Base-by-base conservation (phyloP, 2,113 vertebrate genomes). In the Hemiscyllium ocellatum region DNA sequence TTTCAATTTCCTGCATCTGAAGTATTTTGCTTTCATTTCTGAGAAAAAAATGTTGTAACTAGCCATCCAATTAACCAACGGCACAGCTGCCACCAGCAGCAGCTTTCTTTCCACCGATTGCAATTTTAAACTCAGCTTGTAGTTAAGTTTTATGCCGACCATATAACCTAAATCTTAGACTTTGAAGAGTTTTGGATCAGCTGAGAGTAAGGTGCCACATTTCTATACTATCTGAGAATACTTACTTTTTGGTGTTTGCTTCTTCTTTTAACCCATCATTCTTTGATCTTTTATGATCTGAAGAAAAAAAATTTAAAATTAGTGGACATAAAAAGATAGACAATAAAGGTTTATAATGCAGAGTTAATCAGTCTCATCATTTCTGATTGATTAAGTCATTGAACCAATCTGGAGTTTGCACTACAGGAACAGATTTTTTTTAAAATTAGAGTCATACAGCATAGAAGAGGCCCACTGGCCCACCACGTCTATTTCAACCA, bases 191-290 rank as follows among this genome's bases (percentile, higher is more conserved):
- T 90, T 17, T 17, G 6, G 4, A 65, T 6, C 56, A 65, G 89
- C 13, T 91, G 33, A 66, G 17, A 33, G 1, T 61, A 65, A 33
- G 86, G 26, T 61, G 86, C 50, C 26, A 24, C 24, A 29, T 33
- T 20, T 89, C 29, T 33, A 0, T 22, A 37, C 37, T 61, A 93
- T 37, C 37, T 22, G 2, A 26, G 29, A 47, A 50, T 22, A 95
- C 94, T 95, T 72, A 95, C 94, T 29, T 95, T 95, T 95, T 72
- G 47, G 47, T 52, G 12, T 19, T 52, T 72, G 47, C 26, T 52
- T 95, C 94, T 33, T 72, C 66, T 42, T 95, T 95, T 94, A 94
- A 70, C 17, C n/a, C 17, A 50, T 94, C 93, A 26, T 68, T 70
- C 93, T 50, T 94, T 70, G 47, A 3, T 95, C 66, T 95, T 72